A percentile compares a stretch with the other conserved stretches of the same genome.
These are phyloP conservation scores for Aratinga solstitialis DNA, from an alignment of 2,797 vertebrate species.

Conservation along the genomic window DNA sequence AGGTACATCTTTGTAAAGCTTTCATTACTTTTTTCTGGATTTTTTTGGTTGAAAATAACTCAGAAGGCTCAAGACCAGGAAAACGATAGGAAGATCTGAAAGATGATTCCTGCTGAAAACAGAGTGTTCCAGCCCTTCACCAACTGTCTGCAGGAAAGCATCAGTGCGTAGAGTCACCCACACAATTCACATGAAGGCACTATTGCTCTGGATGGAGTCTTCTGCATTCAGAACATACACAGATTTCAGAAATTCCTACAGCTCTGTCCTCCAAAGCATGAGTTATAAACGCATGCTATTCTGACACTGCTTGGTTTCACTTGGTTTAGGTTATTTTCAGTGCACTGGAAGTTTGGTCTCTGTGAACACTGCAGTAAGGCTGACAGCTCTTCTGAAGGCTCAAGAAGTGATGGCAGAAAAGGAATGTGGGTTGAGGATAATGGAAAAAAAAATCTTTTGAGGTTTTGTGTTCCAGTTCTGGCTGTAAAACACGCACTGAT, in stretches of 20 bases:
- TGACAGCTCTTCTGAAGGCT: not conserved
- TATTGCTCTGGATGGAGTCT: not conserved
- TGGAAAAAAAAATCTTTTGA: not conserved
- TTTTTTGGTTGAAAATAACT: not conserved
- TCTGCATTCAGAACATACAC: not conserved
- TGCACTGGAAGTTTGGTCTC: not conserved
- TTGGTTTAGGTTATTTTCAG: not conserved
- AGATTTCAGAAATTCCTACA: not conserved
- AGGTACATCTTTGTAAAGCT: not conserved
- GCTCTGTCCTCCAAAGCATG: not conserved
- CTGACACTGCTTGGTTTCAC: not conserved
- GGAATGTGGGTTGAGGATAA: not conserved
- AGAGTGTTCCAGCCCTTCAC: not conserved
- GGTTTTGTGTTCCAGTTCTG: not conserved
- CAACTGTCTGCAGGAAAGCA: not conserved
- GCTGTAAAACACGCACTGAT: not conserved
- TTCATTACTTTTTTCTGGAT: not conserved
- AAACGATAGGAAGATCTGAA: not conserved
- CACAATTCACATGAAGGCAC: not conserved
- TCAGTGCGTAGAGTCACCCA: not conserved
- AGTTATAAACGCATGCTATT: not conserved
- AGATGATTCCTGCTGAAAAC: not conserved
- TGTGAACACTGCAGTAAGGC: not conserved
- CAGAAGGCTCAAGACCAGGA: not conserved
- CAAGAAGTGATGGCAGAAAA: not conserved